A percentile compares a stretch with the other conserved stretches of the same genome.
phyloP scores from a whole-genome alignment of 1,140 invertebrate species.

The Hycleus phaleratus region DNA sequence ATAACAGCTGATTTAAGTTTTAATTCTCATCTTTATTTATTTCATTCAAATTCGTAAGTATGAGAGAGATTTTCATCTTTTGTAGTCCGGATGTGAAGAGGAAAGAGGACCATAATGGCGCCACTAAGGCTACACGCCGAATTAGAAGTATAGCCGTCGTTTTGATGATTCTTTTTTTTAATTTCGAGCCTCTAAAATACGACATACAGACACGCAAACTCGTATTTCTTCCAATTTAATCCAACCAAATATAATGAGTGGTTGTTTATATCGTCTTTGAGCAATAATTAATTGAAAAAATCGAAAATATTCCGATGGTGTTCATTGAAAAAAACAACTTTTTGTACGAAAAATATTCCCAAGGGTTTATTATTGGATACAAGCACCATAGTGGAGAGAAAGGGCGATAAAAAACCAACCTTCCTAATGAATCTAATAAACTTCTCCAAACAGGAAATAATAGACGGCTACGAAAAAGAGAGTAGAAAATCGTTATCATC shows the following conservation, averaged over 20 bases:
- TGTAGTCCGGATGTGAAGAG: slow-evolving; percentile 21
- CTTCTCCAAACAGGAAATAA: slow-evolving; percentile 5
- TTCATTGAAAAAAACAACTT: too few relatives aligned
- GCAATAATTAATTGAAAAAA: slow-evolving; percentile 15
- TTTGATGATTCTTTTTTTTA: slow-evolving; percentile 15
- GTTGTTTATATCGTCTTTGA: slow-evolving; percentile 16
- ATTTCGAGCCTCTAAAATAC: slow-evolving; percentile 21
- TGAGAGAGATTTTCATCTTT: not conserved
- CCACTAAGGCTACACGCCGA: slow-evolving; percentile 31
- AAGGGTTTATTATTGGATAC: too few relatives aligned
- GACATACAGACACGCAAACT: slow-evolving; percentile 26
- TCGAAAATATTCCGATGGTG: slow-evolving; percentile 1
- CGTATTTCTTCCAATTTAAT: slow-evolving; percentile 26
- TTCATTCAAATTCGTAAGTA: not conserved
- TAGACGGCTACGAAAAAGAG: not conserved
- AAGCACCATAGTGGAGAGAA: not conserved
- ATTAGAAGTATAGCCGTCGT: slow-evolving; percentile 29
- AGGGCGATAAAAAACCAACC: slow-evolving; percentile 2
- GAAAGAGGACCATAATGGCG: slow-evolving; percentile 26
- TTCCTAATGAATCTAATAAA: slow-evolving; percentile 14
- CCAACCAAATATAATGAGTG: slow-evolving; percentile 24
- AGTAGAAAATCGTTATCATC: too few relatives aligned
- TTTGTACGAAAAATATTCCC: too few relatives aligned
- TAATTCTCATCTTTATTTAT: not conserved
- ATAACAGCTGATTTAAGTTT: slow-evolving; percentile 7